Evolutionary conservation across 2,797 vertebrate genomes (phyloP).

Genomic region (Schizothorax lantsangensis): DNA sequence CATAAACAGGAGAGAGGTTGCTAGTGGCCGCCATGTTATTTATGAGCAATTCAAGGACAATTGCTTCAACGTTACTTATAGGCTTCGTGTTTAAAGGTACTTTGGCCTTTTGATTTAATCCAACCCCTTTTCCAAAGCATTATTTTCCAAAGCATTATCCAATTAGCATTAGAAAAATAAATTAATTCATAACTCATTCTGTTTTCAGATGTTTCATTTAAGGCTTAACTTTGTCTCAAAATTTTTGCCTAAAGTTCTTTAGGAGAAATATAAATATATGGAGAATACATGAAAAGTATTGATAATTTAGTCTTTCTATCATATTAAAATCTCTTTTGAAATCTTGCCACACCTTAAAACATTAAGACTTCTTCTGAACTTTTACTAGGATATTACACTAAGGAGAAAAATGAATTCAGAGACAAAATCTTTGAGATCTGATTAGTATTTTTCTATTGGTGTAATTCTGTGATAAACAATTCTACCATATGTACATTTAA

Average conservation of each 20-base stretch:
- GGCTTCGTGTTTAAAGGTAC: background rate
- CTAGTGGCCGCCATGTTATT: background rate
- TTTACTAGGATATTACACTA: background rate
- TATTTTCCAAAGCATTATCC: background rate
- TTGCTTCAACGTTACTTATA: background rate
- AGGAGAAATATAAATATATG: background rate
- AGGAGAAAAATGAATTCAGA: background rate
- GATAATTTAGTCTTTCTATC: background rate
- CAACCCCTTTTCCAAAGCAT: background rate
- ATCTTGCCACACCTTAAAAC: background rate
- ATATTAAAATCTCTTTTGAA: background rate
- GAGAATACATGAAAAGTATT: background rate
- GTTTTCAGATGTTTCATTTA: background rate
- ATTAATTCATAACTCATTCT: background rate
- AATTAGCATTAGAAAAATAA: background rate
- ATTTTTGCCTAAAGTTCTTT: background rate
- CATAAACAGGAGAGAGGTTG: constrained; percentile 31
- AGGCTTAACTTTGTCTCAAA: background rate
- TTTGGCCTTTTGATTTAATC: background rate
- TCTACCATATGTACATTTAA: background rate
- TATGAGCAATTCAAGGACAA: background rate
- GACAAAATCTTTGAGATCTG: background rate
- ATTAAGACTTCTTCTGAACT: background rate
- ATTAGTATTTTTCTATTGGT: background rate
- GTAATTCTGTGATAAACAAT: background rate